phyloP scores from a whole-genome alignment of 2,113 vertebrate species.

The Neodon shergylaensis region DNA sequence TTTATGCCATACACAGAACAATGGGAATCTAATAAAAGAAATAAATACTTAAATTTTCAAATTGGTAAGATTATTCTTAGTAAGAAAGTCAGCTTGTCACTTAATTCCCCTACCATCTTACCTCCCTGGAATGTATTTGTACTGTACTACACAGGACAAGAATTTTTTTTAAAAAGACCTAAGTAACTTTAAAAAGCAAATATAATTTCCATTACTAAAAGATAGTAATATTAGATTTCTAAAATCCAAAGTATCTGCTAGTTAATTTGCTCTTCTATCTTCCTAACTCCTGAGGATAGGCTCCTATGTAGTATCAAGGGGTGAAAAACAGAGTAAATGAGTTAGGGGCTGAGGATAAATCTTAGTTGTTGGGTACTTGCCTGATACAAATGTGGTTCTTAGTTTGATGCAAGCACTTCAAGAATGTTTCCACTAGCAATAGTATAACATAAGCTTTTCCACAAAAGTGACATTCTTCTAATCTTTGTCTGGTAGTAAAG shows the following conservation, averaged over 20 bases:
- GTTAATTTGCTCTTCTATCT: background rate
- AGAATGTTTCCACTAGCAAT: background rate
- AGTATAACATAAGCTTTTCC: background rate
- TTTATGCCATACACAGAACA: background rate
- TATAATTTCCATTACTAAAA: background rate
- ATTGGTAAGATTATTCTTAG: background rate
- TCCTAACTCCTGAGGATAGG: background rate
- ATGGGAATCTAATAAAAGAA: background rate
- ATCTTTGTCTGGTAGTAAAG: background rate
- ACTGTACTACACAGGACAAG: background rate
- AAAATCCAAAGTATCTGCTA: background rate
- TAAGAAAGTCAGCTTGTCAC: background rate
- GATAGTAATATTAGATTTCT: background rate
- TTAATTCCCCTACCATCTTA: background rate
- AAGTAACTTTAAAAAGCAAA: slow-evolving; percentile 15
- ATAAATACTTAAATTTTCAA: background rate
- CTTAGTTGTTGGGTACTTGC: background rate
- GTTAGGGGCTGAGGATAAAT: background rate
- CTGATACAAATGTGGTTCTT: background rate
- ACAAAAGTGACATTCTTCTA: background rate
- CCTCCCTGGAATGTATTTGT: background rate
- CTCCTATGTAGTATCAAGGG: background rate
- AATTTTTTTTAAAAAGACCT: background rate
- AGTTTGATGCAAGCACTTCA: background rate
- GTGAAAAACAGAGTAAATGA: background rate